Evolutionary conservation across 1,140 invertebrate genomes (phyloP).

Genomic region (Drosophila arizonae): DNA sequence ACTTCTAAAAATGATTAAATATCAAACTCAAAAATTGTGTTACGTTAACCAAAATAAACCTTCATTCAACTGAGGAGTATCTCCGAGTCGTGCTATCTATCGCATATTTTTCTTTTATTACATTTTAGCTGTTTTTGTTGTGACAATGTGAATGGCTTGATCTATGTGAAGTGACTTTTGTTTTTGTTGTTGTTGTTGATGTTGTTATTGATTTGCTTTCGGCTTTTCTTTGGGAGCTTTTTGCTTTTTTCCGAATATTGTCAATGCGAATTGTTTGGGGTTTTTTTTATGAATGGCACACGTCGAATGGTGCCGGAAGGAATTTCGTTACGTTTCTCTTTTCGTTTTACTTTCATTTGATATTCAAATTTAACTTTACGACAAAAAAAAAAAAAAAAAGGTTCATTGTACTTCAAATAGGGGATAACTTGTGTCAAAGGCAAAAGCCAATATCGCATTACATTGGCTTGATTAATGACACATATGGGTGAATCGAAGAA

Average conservation of each 20-base stretch:
- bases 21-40: too few relatives aligned
- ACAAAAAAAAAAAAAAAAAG: constrained; percentile 11
- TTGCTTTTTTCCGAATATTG: constrained; percentile 21
- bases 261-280: constrained; percentile 18
- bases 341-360: constrained; percentile 14
- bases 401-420: constrained; percentile 33
- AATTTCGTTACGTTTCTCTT: constrained; percentile 50
- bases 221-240: constrained; percentile 14
- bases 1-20: too few relatives aligned
- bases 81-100: background rate
- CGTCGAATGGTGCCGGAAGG: constrained; percentile 54
- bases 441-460: too few relatives aligned
- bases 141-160: constrained; percentile 48
- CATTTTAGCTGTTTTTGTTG: constrained; percentile 22
- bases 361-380: constrained; percentile 16
- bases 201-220: constrained; percentile 46
- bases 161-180: constrained; percentile 28
- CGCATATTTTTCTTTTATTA: background rate
- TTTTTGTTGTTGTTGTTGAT: constrained; percentile 10
- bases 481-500: background rate
- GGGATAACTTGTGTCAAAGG: background rate
- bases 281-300: constrained; percentile 56
- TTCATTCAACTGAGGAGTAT: background rate
- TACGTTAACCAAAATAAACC: background rate
- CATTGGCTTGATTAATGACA: background rate